Base-by-base conservation (phyloP, 2,888 invertebrate genomes). In the Thymelicus lineola region DNA sequence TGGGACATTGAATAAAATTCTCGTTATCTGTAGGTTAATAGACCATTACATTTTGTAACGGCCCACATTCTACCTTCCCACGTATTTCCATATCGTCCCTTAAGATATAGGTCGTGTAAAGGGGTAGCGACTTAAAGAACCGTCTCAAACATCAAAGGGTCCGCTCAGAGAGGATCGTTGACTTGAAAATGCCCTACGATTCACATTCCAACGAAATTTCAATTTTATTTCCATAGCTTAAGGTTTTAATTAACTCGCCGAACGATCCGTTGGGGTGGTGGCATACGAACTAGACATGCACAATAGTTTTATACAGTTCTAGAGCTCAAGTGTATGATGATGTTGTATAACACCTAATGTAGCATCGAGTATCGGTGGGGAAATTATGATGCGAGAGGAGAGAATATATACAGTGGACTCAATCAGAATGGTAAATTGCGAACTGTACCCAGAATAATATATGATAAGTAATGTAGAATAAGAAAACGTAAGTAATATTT, bases 131-230 rank as follows among this genome's bases (percentile, higher is more conserved):
- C 61, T 66, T 67, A 62, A 35, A 67, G 68, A 68, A 68, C 62
- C 68, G 46, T 62, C 57, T 68, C 62, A 55, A 67, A 68, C 62
- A 62, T 68, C 68, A 68, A 68, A 68, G 68, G 68, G 68, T 68
- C 28, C 53, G n/a, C 55, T 61, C 55, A 55, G 46, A 68, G 61
- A 50, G 61, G 48, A 62, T 68, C 46, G 62, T 68, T 68, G 68
- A 68, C 68, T 68, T 62, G 53, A 46, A 61, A 68, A 68, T 68
- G 62, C 61, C 68, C 62, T 68, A 57, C 35, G 67, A 35, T 46
- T 45, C 7, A 10, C 15, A 15, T 3, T 46, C 0, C 53, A 42
- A n/a, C 9, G 62, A 17, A 68, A 62, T 61, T 46, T 68, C 62
- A 15, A 61, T 57, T 62, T 46, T 68, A 57, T 62, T 20, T 17